Evolutionary conservation across 2,888 invertebrate genomes (phyloP).

Genomic region (Hypomecis atomaria): DNA sequence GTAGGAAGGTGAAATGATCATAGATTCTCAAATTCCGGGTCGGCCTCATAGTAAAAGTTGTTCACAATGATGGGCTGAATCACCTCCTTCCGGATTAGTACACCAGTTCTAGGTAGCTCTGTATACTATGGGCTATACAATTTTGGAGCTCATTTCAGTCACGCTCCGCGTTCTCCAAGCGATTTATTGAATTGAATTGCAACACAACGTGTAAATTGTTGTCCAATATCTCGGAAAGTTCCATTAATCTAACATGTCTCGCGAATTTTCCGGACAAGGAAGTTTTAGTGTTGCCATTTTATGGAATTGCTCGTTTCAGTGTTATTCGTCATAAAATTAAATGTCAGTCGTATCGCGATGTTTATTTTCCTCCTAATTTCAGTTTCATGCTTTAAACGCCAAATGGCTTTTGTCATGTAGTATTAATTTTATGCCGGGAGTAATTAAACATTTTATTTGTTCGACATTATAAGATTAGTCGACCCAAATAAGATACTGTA

Average conservation of each 20-base stretch:
- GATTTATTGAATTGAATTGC: constrained; percentile 1
- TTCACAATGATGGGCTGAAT: too few relatives aligned
- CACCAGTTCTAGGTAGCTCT: too few relatives aligned
- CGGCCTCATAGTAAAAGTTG: too few relatives aligned
- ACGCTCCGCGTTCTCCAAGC: not conserved
- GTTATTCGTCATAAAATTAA: constrained; percentile 38
- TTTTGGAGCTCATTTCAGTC: too few relatives aligned
- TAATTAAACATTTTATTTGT: constrained; percentile 31
- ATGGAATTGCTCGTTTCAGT: constrained; percentile 32
- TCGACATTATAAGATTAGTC: constrained; percentile 23
- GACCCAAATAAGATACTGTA: constrained; percentile 20
- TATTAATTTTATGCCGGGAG: constrained; percentile 30
- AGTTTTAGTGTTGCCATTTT: constrained; percentile 32
- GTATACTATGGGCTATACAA: too few relatives aligned
- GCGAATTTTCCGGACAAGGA: constrained; percentile 30
- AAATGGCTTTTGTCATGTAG: constrained; percentile 34
- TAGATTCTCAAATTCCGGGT: too few relatives aligned
- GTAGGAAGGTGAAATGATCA: too few relatives aligned
- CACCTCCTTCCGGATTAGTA: too few relatives aligned
- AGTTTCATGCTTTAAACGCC: constrained; percentile 40
- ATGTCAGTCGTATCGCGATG: constrained; percentile 37
- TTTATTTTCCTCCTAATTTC: constrained; percentile 42
- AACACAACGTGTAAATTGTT: constrained; percentile 14
- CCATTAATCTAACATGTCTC: constrained; percentile 26
- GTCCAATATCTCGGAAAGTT: constrained; percentile 29